Evolutionary conservation across 92 coral and sea anemone genomes (phyloP).

Genomic region (Montipora capitata): DNA sequence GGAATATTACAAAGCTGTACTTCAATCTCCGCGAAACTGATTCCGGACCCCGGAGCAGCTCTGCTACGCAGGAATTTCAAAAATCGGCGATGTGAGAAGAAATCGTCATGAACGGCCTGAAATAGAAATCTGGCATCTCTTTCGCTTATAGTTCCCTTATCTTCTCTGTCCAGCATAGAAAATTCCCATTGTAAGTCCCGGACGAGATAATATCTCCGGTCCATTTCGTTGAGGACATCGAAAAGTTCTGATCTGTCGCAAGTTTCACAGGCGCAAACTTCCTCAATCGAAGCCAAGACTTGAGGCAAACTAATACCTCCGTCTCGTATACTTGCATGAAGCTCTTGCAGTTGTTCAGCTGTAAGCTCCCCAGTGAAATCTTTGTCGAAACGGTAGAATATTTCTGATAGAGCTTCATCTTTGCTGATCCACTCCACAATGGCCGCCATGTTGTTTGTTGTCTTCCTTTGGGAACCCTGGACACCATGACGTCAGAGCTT

Average conservation of each 20-base stretch:
- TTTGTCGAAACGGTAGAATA: conserved; percentile 85
- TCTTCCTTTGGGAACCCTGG: conserved; percentile 47
- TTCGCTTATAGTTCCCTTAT: conserved; percentile 94
- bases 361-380: conserved; percentile 90
- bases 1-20: conserved; percentile 97
- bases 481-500: conserved; percentile 67
- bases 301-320: conserved; percentile 94
- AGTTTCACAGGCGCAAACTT: conserved; percentile 93
- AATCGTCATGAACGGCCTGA: conserved; percentile 98
- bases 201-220: conserved; percentile 93
- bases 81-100: conserved; percentile 92
- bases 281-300: conserved; percentile 89
- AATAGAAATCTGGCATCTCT: conserved; percentile 91
- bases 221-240: conserved; percentile 98
- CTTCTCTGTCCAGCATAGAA: conserved; percentile 94
- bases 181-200: conserved; percentile 97
- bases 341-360: conserved; percentile 88
- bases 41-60: conserved; percentile 94
- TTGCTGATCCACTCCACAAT: conserved; percentile 86
- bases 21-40: conserved; percentile 98
- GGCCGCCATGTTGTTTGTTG: conserved; percentile 92
- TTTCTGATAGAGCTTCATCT: conserved; percentile 82
- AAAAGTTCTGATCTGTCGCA: conserved; percentile 92
- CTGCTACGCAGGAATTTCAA: conserved; percentile 95
- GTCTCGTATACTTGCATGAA: conserved; percentile 85